Base-by-base conservation (phyloP, 2,888 invertebrate genomes). In the Hipparchia sbordonii region DNA sequence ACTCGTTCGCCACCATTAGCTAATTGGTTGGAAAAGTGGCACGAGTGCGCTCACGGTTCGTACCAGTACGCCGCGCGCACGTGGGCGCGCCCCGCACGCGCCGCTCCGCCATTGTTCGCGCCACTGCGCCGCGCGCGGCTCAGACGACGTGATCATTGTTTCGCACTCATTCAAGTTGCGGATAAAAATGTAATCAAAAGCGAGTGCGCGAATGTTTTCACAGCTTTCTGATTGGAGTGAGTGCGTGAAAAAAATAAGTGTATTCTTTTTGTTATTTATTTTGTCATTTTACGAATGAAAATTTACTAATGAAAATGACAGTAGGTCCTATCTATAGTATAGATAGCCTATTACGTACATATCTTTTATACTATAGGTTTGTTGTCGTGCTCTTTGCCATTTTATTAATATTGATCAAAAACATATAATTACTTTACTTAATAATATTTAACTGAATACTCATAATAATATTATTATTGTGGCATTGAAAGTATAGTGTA, bases 21-120 rank as follows among this genome's bases (percentile, higher is more conserved):
- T 78, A 79, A 79, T 79, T 79, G 78, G 74, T 79, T 62, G 74
- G 78, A 77, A 77, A 77, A 79, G 76, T 77, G 75, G 61, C 75
- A 71, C 75, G 72, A 69, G 72, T 39, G 5, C 48, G 60, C 72
- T 5, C 69, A 39, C 48, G 51, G 39, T 51, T 10, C 70, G 23
- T 23, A 9, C 70, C 48, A 8, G 57, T 45, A 45, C 62, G 48
- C 8, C 65, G 13, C 39, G n/a, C 67, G 51, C 72, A 39, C 72
- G 56, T 39, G 3, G 39, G 39, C 39, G 5, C 39, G 5, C 3
- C 5, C 3, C 62, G 59, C 62, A 63, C 68, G 70, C 72, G 71
- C 70, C 72, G 66, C 72, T 7, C 48, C 3, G 48, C 10, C 54
- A 6, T 10, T 10, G 33, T 52, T 1, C 10, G 23, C 23, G 23